phyloP scores from a whole-genome alignment of 2,113 vertebrate species.

The Corythoichthys haematopterus region DNA sequence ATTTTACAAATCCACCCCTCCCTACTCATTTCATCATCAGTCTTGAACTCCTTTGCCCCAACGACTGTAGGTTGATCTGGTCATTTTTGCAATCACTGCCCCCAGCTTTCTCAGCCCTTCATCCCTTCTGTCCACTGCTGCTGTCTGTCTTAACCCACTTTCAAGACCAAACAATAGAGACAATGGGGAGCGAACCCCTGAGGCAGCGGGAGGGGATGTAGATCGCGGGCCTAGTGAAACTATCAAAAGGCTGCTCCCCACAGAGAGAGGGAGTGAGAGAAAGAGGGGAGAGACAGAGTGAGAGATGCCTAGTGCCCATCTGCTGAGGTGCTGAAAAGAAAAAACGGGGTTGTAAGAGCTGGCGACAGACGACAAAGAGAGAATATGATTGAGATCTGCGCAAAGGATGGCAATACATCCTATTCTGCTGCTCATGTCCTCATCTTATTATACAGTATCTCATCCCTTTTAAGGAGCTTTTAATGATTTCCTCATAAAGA shows the following conservation, averaged over 20 bases:
- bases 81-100: slow-evolving; percentile 25
- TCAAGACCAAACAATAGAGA: slow-evolving; percentile 61
- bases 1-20: slow-evolving; percentile 16
- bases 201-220: slow-evolving; percentile 50
- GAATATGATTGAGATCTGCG: slow-evolving; percentile 13
- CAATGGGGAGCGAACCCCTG: slow-evolving; percentile 54
- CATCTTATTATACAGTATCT: neutral
- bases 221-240: slow-evolving; percentile 46
- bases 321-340: slow-evolving; percentile 53
- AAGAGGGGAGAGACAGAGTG: slow-evolving; percentile 1
- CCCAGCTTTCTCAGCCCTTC: slow-evolving; percentile 16
- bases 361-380: slow-evolving; percentile 29
- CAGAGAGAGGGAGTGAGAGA: slow-evolving; percentile 13
- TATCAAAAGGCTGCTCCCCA: slow-evolving; percentile 61
- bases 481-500: neutral
- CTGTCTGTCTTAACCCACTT: slow-evolving; percentile 65
- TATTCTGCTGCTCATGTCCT: slow-evolving; percentile 3
- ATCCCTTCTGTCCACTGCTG: slow-evolving; percentile 36
- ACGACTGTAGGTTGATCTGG: slow-evolving; percentile 18
- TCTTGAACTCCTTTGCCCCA: slow-evolving; percentile 40
- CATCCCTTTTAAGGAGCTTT: neutral
- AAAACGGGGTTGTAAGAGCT: slow-evolving; percentile 11
- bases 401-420: neutral
- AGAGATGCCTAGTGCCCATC: slow-evolving; percentile 58
- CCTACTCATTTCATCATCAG: slow-evolving; percentile 30